A percentile compares a stretch with the other conserved stretches of the same genome.
phyloP scores from a whole-genome alignment of 2,797 vertebrate genomes.

The Enteromius paludinosus region DNA sequence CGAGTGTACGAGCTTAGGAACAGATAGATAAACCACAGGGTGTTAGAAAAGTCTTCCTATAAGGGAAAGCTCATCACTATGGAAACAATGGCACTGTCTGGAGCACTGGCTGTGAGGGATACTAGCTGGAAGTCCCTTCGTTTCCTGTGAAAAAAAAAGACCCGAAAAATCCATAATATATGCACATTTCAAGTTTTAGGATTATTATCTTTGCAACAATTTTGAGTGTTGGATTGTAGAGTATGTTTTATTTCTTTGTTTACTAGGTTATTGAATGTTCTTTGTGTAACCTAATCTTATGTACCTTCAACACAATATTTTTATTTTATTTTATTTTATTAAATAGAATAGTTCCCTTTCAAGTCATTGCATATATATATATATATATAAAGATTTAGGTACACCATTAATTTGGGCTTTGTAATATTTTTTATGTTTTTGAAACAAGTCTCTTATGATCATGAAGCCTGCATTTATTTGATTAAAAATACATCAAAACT shows the following conservation, averaged over 20 bases:
- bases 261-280: background rate
- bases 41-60: conserved; percentile 43
- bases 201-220: background rate
- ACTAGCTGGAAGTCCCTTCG: conserved; percentile 36
- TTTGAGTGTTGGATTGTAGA: background rate
- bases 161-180: background rate
- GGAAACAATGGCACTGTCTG: conserved; percentile 59
- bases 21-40: conserved; percentile 51
- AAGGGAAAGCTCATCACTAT: conserved; percentile 55
- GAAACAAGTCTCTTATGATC: background rate
- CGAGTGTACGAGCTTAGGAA: conserved; percentile 48
- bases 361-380: background rate
- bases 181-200: background rate
- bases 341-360: background rate
- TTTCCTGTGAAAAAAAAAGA: conserved; percentile 36
- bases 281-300: background rate
- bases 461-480: background rate
- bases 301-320: background rate
- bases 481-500: background rate
- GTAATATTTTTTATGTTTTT: background rate
- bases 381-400: background rate
- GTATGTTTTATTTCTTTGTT: background rate
- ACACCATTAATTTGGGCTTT: background rate
- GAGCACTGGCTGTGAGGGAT: conserved; percentile 23
- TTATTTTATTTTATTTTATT: background rate